A percentile compares a stretch with the other conserved stretches of the same genome.
These are phyloP conservation scores for Aethes cnicana DNA, from an alignment of 2,888 invertebrate genomes.

Conservation along the genomic window DNA sequence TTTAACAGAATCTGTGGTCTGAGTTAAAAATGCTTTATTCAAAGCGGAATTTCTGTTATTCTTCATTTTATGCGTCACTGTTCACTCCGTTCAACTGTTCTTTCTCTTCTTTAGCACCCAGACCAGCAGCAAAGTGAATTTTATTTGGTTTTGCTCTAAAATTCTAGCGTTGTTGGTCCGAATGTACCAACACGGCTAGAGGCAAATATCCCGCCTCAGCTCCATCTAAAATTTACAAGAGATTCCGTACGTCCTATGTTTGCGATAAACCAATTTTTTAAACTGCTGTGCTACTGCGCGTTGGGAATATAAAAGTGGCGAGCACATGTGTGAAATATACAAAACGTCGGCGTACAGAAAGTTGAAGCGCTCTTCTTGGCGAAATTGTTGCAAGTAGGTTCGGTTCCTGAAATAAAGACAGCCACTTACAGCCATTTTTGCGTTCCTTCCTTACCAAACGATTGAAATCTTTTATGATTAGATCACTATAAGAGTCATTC, in stretches of 20 bases:
- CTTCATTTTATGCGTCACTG: no score
- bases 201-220: slow-evolving; percentile 58
- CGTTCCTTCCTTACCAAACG: no score
- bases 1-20: no score
- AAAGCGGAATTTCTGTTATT: no score
- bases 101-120: neutral
- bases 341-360: slow-evolving; percentile 7
- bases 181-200: slow-evolving; percentile 40
- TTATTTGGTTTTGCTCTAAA: slow-evolving; percentile 52
- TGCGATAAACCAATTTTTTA: slow-evolving; percentile 53
- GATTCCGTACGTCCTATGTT: slow-evolving; percentile 54
- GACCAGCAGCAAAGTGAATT: slow-evolving; percentile 55
- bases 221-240: slow-evolving; percentile 72
- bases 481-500: no score
- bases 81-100: slow-evolving; percentile 5
- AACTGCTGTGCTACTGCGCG: slow-evolving; percentile 35
- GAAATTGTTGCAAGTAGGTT: no score
- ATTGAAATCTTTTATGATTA: no score
- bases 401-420: no score
- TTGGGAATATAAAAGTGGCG: slow-evolving; percentile 18
- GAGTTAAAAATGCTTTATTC: no score
- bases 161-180: slow-evolving; percentile 53
- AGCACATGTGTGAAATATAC: slow-evolving; percentile 8
- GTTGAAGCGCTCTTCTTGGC: slow-evolving; percentile 10
- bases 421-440: no score